These are phyloP conservation scores for Polyommatus icarus DNA, from an alignment of 2,888 invertebrate species.

Conservation along the genomic window DNA sequence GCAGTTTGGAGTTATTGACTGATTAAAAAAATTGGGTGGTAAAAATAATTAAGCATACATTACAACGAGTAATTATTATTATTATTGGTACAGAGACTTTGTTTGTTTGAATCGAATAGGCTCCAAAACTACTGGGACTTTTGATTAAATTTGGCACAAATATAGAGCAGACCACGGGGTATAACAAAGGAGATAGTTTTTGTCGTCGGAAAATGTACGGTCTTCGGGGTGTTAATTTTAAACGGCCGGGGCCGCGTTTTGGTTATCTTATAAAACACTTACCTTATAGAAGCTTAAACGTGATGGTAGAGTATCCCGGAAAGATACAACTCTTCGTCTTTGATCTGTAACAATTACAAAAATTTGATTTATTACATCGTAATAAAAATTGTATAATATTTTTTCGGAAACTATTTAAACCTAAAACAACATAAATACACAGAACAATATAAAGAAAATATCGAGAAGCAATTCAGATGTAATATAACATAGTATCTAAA, in stretches of 20 bases:
- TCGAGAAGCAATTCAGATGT: no score
- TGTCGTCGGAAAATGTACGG: neutral
- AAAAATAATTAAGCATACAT: no score
- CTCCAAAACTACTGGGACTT: no score
- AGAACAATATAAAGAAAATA: no score
- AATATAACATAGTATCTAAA: no score
- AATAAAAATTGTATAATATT: neutral
- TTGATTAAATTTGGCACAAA: no score
- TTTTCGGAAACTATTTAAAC: no score
- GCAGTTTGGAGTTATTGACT: neutral
- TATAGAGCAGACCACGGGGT: no score
- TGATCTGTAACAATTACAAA: neutral
- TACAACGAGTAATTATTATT: neutral
- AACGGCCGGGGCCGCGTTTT: neutral
- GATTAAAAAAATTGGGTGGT: neutral
- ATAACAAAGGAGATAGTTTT: neutral
- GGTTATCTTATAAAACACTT: neutral
- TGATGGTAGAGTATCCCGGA: neutral
- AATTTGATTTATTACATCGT: neutral
- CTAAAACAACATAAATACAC: no score
- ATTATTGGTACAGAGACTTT: no score
- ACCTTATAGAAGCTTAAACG: neutral
- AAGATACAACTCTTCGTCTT: neutral
- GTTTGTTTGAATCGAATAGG: neutral
- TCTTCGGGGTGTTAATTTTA: no score